Base-by-base conservation (phyloP, 2,797 vertebrate genomes). In the Morelia viridis region DNA sequence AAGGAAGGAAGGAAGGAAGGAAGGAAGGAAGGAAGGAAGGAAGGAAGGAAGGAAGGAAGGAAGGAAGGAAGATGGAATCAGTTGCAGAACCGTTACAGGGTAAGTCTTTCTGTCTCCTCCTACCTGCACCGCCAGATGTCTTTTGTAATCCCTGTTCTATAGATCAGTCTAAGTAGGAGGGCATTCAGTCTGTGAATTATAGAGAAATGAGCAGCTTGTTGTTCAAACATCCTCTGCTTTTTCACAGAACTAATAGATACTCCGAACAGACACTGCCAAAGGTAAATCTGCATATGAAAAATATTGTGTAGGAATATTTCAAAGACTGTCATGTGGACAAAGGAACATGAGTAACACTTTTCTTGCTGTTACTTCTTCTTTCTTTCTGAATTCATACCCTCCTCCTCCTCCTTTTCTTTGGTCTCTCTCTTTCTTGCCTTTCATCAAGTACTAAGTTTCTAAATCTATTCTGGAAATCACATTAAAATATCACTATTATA, bases 31-130 rank as follows among this genome's bases (percentile, higher is more conserved):
- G 94, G 91, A 35, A 76, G 35, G 68, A 17, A 31, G 35, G 41
- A 85, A 93, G 94, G 94, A 94, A 89, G 94, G 91, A 35, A 76
- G 35, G 68, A 17, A 31, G 35, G 41, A 85, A 93, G 94, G 94
- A 94, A 89, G 94, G 91, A 35, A 76, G 35, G 68, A 17, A 31
- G 35, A 96, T 92, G 71, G 93, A 96, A 95, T 57, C 8, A 93
- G 92, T 90, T 92, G n/a, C 92, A 91, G 0, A 8, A 93, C 90
- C 94, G 90, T 94, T 93, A 68, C 41, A 68, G 50, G 3, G 46
- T 89, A 93, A 92, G 71, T 31, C 24, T 60, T 8, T 31, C 19
- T 57, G n/a, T 71, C 26, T 28, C 12, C n/a, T 89, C 83, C 19
- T 83, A 31, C 17, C 17, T 6, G 2, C 88, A 85, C 62, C 71